A percentile compares a stretch with the other conserved stretches of the same genome.
Conservation (phyloP, 2,113 vertebrate species). For the Hemibagrus wyckioides region DNA sequence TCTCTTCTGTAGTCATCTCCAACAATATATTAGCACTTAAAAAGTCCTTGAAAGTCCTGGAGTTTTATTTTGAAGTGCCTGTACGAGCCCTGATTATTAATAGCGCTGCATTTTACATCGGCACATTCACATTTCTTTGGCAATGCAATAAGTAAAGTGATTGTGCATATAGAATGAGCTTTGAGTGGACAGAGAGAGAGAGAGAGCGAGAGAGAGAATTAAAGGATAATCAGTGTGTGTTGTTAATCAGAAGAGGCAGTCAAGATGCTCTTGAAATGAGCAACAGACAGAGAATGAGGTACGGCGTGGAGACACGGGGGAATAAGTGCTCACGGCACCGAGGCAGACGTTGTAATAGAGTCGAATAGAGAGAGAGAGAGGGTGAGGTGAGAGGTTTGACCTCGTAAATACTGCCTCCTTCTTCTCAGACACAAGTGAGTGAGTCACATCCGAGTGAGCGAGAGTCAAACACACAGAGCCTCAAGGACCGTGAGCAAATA, state of each 20-base stretch:
- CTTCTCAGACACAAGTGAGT: conserved; percentile 11
- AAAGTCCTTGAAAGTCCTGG: conserved; percentile 18
- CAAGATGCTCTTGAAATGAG: conserved; percentile 19
- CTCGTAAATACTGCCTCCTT: background rate
- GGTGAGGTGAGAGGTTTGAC: background rate
- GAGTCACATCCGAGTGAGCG: conserved; percentile 3
- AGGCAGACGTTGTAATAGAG: background rate
- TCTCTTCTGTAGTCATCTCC: background rate
- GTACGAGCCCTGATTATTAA: conserved; percentile 7
- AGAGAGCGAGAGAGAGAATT: background rate
- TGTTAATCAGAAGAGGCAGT: conserved; percentile 6
- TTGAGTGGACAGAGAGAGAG: background rate
- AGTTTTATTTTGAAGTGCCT: conserved; percentile 8
- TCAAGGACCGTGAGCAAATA: conserved; percentile 1
- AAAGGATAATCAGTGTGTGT: background rate
- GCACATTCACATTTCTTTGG: background rate
- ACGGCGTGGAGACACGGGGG: background rate
- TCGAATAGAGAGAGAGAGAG: background rate
- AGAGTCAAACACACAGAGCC: background rate
- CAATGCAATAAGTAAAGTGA: background rate
- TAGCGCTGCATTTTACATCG: background rate
- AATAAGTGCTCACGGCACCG: background rate
- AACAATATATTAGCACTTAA: conserved; percentile 1
- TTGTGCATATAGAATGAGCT: conserved; percentile 3
- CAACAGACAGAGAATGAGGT: background rate